Base-by-base conservation (phyloP, 2,888 invertebrate genomes). In the Zaprionus obscuricornis region DNA sequence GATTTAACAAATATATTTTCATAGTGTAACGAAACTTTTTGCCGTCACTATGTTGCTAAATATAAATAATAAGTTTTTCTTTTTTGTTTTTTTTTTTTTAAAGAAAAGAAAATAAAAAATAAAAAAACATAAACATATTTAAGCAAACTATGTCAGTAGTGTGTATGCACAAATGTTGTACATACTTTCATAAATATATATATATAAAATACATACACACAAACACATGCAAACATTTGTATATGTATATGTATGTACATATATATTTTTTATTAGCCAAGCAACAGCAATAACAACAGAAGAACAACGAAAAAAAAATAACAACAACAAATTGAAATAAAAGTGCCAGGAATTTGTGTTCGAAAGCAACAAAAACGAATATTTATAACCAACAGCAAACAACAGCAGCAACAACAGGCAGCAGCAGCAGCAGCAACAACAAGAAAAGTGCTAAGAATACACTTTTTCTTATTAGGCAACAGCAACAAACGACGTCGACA, bases 81-180 rank as follows among this genome's bases (percentile, higher is more conserved):
- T n/a, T n/a, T n/a, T n/a, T n/a, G n/a, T n/a, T n/a, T n/a, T n/a
- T n/a, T n/a, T n/a, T n/a, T n/a, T n/a, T n/a, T n/a, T n/a, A n/a
- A n/a, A n/a, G n/a, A n/a, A n/a, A 37, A 56, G 11, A 34, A 31
- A 31, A 26, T 27, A 57, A 6, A 10, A 29, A 29, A 47, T 39
- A 42, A 27, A 47, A 34, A 54, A 56, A 36, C 11, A 54, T 50
- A 66, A 56, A 42, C 47, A 58, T 51, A 55, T 59, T 43, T 42
- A 27, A 54, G 42, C 43, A 54, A 84, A 73, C 56, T 84, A 84
- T 77, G 76, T 77, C 76, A 77, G 81, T 77, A 81, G 76, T 84
- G 76, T 84, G 76, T 84, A 77, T 77, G 76, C 76, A 76, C 84
- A 84, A 79, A 71, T 63, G 40, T 65, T 74, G 33, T 37, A 54